Conservation (phyloP, 2,888 invertebrate genomes). For the Dynastes hyllus region DNA sequence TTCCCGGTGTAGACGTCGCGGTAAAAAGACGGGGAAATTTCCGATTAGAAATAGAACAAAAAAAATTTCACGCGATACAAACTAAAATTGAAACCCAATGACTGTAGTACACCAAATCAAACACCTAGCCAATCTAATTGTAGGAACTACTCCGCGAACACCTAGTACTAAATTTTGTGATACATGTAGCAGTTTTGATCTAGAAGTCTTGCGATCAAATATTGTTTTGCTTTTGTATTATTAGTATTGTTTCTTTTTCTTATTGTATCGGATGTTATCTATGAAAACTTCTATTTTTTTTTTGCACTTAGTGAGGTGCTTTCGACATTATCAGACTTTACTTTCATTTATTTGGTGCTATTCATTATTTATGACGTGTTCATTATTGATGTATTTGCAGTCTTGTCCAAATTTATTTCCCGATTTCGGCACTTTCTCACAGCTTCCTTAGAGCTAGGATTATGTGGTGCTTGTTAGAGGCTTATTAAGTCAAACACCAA, state of each 20-base stretch:
- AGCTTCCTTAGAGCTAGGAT: too few relatives aligned
- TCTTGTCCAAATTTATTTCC: too few relatives aligned
- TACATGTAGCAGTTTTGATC: constrained; percentile 23
- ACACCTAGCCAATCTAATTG: not conserved
- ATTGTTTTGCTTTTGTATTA: constrained; percentile 3
- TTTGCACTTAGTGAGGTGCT: not conserved
- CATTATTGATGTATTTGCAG: too few relatives aligned
- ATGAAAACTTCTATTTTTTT: not conserved
- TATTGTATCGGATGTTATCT: not conserved
- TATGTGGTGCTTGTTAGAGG: too few relatives aligned
- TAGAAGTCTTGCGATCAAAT: not conserved
- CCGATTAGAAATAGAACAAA: constrained; percentile 4
- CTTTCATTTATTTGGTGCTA: too few relatives aligned
- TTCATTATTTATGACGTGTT: too few relatives aligned
- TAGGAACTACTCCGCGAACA: constrained; percentile 13
- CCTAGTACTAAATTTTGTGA: constrained; percentile 37
- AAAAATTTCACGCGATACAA: constrained; percentile 21
- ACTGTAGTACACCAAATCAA: not conserved
- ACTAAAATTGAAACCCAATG: constrained; percentile 14
- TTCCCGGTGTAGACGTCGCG: constrained; percentile 11
- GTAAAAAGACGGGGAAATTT: not conserved
- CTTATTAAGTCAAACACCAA: too few relatives aligned
- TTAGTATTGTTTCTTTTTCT: not conserved
- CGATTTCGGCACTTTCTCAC: too few relatives aligned
- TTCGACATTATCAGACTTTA: too few relatives aligned